Base-by-base conservation (phyloP, 1,140 invertebrate genomes). In the Aphelenchoides fujianensis region DNA sequence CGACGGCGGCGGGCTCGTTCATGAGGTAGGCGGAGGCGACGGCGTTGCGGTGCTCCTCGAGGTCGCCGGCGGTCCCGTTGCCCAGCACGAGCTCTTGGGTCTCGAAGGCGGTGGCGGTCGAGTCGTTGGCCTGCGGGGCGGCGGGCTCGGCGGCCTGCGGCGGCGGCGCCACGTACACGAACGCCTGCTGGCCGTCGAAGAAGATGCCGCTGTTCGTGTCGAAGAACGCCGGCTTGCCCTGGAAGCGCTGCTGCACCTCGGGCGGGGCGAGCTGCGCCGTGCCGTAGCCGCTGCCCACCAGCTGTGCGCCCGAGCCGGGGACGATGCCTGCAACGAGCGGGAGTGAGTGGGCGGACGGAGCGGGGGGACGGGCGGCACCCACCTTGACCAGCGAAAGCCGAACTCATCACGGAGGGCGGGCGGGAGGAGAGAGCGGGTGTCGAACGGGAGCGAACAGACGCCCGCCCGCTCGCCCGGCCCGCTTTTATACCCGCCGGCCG, bases 221-320 rank as follows among this genome's bases (percentile, higher is more conserved):
- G 52, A 53, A 53, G 52, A 53, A 53, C 19, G 52, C 52, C 19
- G 52, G 52, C 52, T 53, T 53, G 52, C 52, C 52, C 52, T 53
- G 52, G 2, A 23, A 53, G 2, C 27, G 52, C 52, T 53, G 1
- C 52, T 53, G 52, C 1, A 53, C 52, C 52, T 53, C 52, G 1
- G 52, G 52, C 52, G 52, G 52, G 19, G 52, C 52, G 19, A 53
- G 27, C 19, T 23, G 19, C 19, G 19, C n/a, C n/a, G n/a, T n/a
- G n/a, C n/a, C n/a, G n/a, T n/a, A n/a, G n/a, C n/a, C n/a, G n/a
- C n/a, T n/a, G 52, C 52, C 27, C 52, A 53, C 52, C 52, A 27
- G 27, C 52, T 23, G 52, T 53, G 1, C 52, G 1, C 52, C 52
- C 1, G 52, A 1, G 2, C 27, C 19, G 52, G 52, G 52, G 2